Evolutionary conservation across 2,888 invertebrate genomes (phyloP), one percentile per base, ranked within the genome.

Genomic region (Ectemnius continuus): DNA sequence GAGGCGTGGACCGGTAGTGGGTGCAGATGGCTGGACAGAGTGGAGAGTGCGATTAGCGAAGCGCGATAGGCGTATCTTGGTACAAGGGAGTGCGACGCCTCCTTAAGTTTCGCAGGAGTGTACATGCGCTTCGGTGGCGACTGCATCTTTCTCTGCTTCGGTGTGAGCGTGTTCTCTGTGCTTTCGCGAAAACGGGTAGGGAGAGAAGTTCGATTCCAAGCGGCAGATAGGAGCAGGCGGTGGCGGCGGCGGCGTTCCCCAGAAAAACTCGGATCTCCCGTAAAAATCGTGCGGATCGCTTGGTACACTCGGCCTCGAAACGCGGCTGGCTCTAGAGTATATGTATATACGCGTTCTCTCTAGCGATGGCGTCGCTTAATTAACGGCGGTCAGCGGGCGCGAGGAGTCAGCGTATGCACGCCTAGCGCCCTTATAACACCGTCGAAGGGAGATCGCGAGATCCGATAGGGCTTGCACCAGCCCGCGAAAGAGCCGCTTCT

Each of bases 281-380:
- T 62, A 80, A 79, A 81, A 81, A 82, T 82, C 76, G 68, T 23
- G 58, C 60, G 80, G 75, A 78, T 80, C 78, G 76, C 46, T 47
- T 45, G n/a, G 67, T 62, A 78, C 67, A 76, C 62, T 48, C 63
- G 80, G n/a, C 57, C 36, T 6, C 62, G 64, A 65, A 52, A 70
- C 60, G 69, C 26, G 52, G 28, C n/a, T 36, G 45, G 18, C 20
- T 64, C 73, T 66, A 80, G 73, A 67, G 65, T 47, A 71, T 59
- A 68, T 36, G 36, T 36, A 36, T 36, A 36, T 36, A 36, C 76
- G 73, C 52, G 52, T 16, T 13, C 36, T 36, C 78, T 82, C 80
- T 83, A 79, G 76, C 77, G 77, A 76, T 77, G 78, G 78, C 82
- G 81, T 87, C 82, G 83, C 84, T 88, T 89, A 89, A 89, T 89